These are phyloP conservation scores for Caenorhabditis briggsae DNA, from an alignment of 1,140 invertebrate species.

Conservation along the genomic window DNA sequence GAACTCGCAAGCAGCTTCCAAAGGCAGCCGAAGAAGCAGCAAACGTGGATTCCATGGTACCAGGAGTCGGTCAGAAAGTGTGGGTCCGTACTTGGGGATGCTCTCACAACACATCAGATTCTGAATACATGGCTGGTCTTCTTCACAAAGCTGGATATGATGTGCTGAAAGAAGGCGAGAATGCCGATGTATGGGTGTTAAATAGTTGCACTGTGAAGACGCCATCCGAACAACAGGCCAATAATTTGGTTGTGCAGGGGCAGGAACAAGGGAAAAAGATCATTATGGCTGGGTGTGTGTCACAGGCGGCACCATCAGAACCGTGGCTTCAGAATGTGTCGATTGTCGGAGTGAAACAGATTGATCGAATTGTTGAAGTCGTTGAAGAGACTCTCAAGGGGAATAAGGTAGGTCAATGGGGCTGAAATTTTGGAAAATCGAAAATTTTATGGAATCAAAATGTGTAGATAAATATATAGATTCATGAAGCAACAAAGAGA, in stretches of 20 bases:
- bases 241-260: slow-evolving; percentile 89
- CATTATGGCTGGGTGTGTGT: slow-evolving; percentile 94
- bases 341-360: slow-evolving; percentile 95
- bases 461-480: no score
- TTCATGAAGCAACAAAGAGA: no score
- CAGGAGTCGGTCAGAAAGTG: slow-evolving; percentile 87
- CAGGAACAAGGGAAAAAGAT: slow-evolving; percentile 86
- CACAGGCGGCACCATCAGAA: slow-evolving; percentile 72
- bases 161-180: slow-evolving; percentile 83
- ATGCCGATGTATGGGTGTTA: slow-evolving; percentile 92
- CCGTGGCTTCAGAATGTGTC: slow-evolving; percentile 75
- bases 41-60: slow-evolving; percentile 61
- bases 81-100: slow-evolving; percentile 98
- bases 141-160: slow-evolving; percentile 79
- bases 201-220: slow-evolving; percentile 98
- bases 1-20: slow-evolving; percentile 39
- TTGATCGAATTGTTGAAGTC: slow-evolving; percentile 97
- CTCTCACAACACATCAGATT: slow-evolving; percentile 94
- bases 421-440: no score
- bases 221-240: slow-evolving; percentile 81
- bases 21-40: slow-evolving; percentile 28
- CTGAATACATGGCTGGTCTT: slow-evolving; percentile 94
- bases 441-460: no score
- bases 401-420: slow-evolving; percentile 37
- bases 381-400: slow-evolving; percentile 83